Evolutionary conservation across 2,888 invertebrate species (phyloP), one percentile per base, ranked within the genome.

Genomic region (Nineta flava): DNA sequence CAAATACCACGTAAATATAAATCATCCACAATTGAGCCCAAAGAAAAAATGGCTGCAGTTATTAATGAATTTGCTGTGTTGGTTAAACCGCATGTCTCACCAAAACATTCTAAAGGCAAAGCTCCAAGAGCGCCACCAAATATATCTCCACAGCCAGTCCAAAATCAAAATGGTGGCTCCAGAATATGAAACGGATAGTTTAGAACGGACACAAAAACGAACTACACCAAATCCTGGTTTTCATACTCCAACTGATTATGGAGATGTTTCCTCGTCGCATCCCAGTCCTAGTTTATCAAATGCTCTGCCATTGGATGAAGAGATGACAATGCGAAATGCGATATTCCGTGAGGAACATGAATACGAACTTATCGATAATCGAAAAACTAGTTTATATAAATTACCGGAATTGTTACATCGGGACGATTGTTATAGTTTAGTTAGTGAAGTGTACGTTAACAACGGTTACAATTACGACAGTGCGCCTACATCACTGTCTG

Each of bases 371-470:
- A 67, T 71, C 21, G 65, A 53, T 64, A 58, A 53, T 53, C 54
- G 32, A 45, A 52, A 21, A 51, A 52, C 31, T 51, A 50, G n/a
- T 38, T 26, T 12, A 51, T 73, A 73, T 55, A 76, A 75, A 59
- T 67, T 72, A 9, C 74, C 72, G 3, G 70, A 73, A 58, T 56
- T 74, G 47, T 60, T 70, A 1, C 65, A 69, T 52, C 63, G 69
- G 44, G 62, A 65, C 21, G 72, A 73, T 50, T 75, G 74, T 47
- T 82, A 82, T 55, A 81, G 79, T 57, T 66, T 85, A 55, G 83
- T 85, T 3, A 84, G 81, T 59, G 85, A 85, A 65, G 84, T 84
- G 1, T 84, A 85, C 58, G 84, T 85, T 1, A 84, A 84, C 60
- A 83, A 83, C 59, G 81, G 78, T 26, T 84, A 82, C 57, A 74